Evolutionary conservation across 1,140 invertebrate species (phyloP).

Genomic region (Metaphire vulgaris): DNA sequence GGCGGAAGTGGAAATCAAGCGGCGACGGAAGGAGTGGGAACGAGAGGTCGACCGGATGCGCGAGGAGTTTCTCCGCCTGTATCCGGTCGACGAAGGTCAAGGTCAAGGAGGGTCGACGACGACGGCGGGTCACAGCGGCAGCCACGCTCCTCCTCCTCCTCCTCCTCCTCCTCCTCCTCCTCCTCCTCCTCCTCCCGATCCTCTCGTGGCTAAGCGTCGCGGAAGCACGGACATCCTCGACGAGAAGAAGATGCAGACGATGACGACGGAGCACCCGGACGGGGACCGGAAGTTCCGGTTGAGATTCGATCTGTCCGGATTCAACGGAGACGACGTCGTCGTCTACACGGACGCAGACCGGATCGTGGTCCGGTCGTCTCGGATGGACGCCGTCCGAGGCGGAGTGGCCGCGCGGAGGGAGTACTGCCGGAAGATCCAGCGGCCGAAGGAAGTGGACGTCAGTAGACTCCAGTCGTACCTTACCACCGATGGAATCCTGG

Average conservation of each 20-base stretch:
- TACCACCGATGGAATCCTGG: conserved; percentile 23
- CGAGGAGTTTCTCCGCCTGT: conserved; percentile 29
- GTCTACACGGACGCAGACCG: conserved; percentile 18
- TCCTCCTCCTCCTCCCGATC: too few species aligned
- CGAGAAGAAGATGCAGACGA: conserved; percentile 27
- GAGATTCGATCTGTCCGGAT: conserved; percentile 21
- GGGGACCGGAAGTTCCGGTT: conserved; percentile 23
- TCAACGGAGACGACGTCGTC: conserved; percentile 14
- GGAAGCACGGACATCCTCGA: conserved; percentile 29
- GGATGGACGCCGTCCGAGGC: conserved; percentile 10
- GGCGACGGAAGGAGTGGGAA: conserved; percentile 25
- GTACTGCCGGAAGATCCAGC: conserved; percentile 21
- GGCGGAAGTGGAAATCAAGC: conserved; percentile 24
- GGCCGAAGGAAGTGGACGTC: conserved; percentile 27
- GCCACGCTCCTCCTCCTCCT: conserved; percentile 6
- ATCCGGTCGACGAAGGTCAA: conserved; percentile 11
- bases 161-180: too few species aligned
- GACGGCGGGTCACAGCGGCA: conserved; percentile 7
- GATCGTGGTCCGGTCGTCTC: conserved; percentile 17
- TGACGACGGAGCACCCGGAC: conserved; percentile 22
- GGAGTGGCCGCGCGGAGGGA: neutral
- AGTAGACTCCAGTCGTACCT: conserved; percentile 23
- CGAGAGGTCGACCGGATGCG: conserved; percentile 24
- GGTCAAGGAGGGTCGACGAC: conserved; percentile 17
- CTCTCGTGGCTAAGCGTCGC: conserved; percentile 23